Conservation (phyloP, 2,113 vertebrate species). For the Tupaia chinensis region DNA sequence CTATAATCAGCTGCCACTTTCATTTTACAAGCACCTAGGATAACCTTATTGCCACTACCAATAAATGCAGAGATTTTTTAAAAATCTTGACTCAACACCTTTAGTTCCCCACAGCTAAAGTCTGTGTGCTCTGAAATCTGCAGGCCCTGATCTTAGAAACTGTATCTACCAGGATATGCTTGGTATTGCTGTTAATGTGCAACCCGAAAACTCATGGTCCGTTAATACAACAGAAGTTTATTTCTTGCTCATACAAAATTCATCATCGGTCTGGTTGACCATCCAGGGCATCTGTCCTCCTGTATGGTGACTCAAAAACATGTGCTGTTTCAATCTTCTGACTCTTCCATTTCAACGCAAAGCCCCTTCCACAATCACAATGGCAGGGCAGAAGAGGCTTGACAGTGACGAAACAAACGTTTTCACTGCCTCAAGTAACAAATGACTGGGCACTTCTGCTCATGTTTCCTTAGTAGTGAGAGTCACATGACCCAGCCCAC, state of each 20-base stretch:
- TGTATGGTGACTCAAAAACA: background rate
- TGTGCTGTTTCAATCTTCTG: background rate
- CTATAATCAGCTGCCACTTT: conserved; percentile 30
- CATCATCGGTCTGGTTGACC: background rate
- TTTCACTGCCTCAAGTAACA: background rate
- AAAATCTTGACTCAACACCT: conserved; percentile 3
- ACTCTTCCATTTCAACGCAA: conserved; percentile 39
- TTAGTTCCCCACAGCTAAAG: conserved; percentile 15
- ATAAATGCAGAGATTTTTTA: background rate
- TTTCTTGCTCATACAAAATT: conserved; percentile 37
- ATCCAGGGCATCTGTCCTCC: background rate
- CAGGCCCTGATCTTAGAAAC: conserved; percentile 22
- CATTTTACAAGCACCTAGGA: conserved; percentile 29
- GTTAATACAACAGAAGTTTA: conserved; percentile 24
- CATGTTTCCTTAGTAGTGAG: conserved; percentile 29
- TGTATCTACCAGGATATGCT: background rate
- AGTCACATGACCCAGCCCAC: background rate
- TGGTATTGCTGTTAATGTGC: background rate
- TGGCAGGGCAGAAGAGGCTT: background rate
- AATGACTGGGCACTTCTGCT: conserved; percentile 22
- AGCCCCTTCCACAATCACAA: background rate
- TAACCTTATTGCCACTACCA: background rate
- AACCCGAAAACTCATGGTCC: conserved; percentile 36
- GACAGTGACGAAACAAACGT: conserved; percentile 4
- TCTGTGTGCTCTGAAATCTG: conserved; percentile 2